A percentile compares a stretch with the other conserved stretches of the same genome.
Conservation (phyloP, 2,113 vertebrate genomes). For the Acanthisitta chloris region DNA sequence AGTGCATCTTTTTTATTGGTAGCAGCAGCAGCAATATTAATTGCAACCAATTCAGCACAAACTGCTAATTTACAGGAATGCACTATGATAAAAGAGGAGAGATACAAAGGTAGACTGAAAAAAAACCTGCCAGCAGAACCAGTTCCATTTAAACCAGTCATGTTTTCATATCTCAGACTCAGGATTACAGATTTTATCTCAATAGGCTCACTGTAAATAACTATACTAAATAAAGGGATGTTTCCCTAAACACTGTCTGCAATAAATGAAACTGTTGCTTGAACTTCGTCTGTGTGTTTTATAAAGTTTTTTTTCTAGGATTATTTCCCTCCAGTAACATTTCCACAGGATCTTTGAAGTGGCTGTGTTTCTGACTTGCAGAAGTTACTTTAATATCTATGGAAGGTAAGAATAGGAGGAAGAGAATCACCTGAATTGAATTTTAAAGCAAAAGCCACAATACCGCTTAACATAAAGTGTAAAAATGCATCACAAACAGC, state of each 20-base stretch:
- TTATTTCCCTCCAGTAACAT: background rate
- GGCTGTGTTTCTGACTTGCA: background rate
- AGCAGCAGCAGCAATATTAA: constrained; percentile 49
- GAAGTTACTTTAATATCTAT: background rate
- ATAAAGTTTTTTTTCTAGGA: background rate
- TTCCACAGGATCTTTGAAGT: background rate
- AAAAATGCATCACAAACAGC: background rate
- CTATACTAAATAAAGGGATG: background rate
- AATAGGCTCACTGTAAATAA: background rate
- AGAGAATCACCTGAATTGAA: background rate
- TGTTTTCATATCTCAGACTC: background rate
- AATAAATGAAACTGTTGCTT: background rate
- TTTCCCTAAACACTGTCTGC: background rate
- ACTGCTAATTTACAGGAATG: background rate
- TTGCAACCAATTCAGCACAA: constrained; percentile 38
- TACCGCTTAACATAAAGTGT: background rate
- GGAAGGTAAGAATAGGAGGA: background rate
- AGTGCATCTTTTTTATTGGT: constrained; percentile 23
- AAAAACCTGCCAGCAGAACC: constrained; percentile 13
- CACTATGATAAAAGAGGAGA: background rate
- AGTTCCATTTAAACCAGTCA: background rate
- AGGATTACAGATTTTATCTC: constrained; percentile 15
- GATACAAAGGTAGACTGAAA: constrained; percentile 16
- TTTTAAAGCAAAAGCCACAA: constrained; percentile 5
- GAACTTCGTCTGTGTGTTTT: background rate